Conservation (phyloP, 2,113 vertebrate species). For the Calypte anna region DNA sequence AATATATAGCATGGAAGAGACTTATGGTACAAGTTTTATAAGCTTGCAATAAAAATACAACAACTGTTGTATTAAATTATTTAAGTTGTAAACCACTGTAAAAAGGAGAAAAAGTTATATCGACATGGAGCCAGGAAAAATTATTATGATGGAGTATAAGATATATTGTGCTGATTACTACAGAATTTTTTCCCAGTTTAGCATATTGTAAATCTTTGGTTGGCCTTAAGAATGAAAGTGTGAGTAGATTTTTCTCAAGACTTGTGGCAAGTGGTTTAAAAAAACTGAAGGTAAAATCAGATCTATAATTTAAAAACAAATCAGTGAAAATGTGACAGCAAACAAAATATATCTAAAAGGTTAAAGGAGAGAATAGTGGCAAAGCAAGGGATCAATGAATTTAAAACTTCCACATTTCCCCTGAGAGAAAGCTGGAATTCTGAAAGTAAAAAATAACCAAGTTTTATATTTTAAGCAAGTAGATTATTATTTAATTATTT, state of each 20-base stretch:
- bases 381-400: conserved; percentile 21
- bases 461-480: conserved; percentile 11
- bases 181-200: conserved; percentile 70
- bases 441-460: conserved; percentile 22
- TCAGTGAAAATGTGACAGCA: conserved; percentile 10
- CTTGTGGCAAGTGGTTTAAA: conserved; percentile 7
- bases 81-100: conserved; percentile 82
- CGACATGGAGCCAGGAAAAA: conserved; percentile 66
- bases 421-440: conserved; percentile 14
- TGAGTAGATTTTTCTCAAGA: conserved; percentile 27
- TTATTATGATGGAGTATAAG: conserved; percentile 69
- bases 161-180: conserved; percentile 75
- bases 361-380: background rate
- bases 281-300: conserved; percentile 39
- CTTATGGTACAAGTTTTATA: conserved; percentile 77
- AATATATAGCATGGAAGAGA: conserved; percentile 76
- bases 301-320: conserved; percentile 58
- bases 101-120: conserved; percentile 75
- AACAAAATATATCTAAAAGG: conserved; percentile 14
- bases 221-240: conserved; percentile 56
- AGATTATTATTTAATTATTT: conserved; percentile 28
- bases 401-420: conserved; percentile 50
- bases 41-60: conserved; percentile 82
- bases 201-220: conserved; percentile 76
- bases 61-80: conserved; percentile 84